A percentile compares a stretch with the other conserved stretches of the same genome.
phyloP scores from a whole-genome alignment of 1,140 invertebrate species.

The Pseudobourletiella spinata region DNA sequence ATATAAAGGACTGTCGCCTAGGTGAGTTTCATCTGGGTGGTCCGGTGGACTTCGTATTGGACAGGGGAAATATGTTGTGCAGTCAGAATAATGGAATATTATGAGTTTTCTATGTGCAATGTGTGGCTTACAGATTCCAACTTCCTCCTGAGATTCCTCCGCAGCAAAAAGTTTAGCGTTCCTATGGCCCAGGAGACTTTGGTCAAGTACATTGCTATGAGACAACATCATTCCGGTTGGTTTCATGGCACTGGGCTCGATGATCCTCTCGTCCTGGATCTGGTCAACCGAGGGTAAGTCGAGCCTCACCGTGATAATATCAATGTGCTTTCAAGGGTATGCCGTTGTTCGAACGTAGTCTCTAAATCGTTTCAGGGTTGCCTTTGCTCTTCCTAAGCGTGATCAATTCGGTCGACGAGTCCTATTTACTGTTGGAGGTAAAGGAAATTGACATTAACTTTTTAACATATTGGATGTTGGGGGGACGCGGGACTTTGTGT shows the following conservation, averaged over 20 bases:
- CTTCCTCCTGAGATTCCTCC: conserved; percentile 68
- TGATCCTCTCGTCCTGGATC: conserved; percentile 49
- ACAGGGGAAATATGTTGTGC: not conserved
- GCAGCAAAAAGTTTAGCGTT: conserved; percentile 72
- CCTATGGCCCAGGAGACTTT: conserved; percentile 69
- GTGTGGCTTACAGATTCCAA: conserved; percentile 52
- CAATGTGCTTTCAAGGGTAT: too few relatives aligned
- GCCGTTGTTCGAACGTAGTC: not conserved
- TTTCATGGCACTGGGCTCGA: conserved; percentile 63
- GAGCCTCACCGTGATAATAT: not conserved
- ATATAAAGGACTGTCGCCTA: conserved; percentile 57
- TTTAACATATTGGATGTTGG: not conserved
- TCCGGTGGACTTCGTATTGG: too few relatives aligned
- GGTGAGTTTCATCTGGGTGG: too few relatives aligned
- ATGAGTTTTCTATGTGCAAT: too few relatives aligned
- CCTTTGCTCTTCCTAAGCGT: conserved; percentile 67
- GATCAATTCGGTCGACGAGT: conserved; percentile 65
- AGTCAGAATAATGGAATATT: too few relatives aligned
- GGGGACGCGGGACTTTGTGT: not conserved
- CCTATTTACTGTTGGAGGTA: conserved; percentile 66
- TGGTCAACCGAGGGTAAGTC: conserved; percentile 58
- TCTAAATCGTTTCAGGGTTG: conserved; percentile 50
- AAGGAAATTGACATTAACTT: too few relatives aligned
- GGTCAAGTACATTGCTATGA: conserved; percentile 68
- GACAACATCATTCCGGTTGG: conserved; percentile 47